Conservation (phyloP, 2,113 vertebrate genomes). For the Aegithalos caudatus region DNA sequence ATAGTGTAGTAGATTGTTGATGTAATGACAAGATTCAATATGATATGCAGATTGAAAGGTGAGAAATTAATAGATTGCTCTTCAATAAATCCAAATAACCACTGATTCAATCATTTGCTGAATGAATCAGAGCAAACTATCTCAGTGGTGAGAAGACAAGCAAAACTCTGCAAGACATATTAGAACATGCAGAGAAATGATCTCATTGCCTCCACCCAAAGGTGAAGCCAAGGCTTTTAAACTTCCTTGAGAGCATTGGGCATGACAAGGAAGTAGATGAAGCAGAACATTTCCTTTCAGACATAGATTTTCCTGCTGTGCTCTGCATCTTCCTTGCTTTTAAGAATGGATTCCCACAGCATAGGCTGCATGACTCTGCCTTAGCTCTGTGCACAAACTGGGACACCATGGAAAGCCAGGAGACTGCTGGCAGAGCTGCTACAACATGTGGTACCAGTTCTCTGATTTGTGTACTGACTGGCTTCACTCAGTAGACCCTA, state of each 20-base stretch:
- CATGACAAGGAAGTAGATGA: not conserved
- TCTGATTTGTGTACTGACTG: not conserved
- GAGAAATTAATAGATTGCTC: not conserved
- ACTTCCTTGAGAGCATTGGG: not conserved
- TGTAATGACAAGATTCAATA: not conserved
- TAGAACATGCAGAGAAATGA: conserved; percentile 58
- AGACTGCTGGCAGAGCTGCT: not conserved
- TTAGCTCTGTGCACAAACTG: not conserved
- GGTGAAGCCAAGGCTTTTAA: conserved; percentile 12
- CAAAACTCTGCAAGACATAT: not conserved
- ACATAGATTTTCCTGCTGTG: not conserved
- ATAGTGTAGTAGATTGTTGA: not conserved
- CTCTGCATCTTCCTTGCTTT: not conserved
- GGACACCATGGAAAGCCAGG: not conserved
- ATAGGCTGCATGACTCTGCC: not conserved
- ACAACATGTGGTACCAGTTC: not conserved
- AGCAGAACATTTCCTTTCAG: not conserved
- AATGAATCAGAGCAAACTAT: conserved; percentile 25
- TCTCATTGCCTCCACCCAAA: conserved; percentile 30
- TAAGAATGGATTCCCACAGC: not conserved
- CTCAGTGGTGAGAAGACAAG: not conserved
- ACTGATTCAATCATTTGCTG: not conserved
- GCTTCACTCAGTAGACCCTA: not conserved
- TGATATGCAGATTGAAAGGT: not conserved
- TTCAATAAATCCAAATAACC: conserved; percentile 38